Evolutionary conservation across 2,888 invertebrate genomes (phyloP), one percentile per base, ranked within the genome.

Genomic region (Bimastos eiseni): DNA sequence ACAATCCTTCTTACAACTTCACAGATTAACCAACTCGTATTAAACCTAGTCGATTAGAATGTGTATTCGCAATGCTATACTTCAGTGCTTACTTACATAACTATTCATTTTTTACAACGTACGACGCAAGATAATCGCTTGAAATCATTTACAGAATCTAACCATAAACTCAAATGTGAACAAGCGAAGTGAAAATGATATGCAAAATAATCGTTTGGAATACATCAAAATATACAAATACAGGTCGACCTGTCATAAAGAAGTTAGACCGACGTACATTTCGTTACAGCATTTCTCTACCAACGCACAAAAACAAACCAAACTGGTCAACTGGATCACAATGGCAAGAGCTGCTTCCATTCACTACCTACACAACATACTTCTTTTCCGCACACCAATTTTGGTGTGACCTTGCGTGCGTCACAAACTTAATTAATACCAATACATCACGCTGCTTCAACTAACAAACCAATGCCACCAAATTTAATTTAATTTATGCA

Each of bases 131-230:
- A 70, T n/a, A 70, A 70, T 70, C 70, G 13, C 70, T n/a, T 11
- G n/a, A 70, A 70, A 70, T n/a, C 70, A 70, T n/a, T 70, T n/a
- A n/a, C n/a, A 70, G 70, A 70, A 70, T 70, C 70, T n/a, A 70
- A n/a, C n/a, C n/a, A 70, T 70, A 70, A 70, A 70, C 70, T 70
- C n/a, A 70, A n/a, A n/a, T 70, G n/a, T 13, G 3, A 70, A 70
- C 70, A n/a, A 8, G n/a, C 30, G 17, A 5, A 70, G 11, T 70
- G 0, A n/a, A 70, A 70, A 70, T n/a, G 70, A 70, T 70, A 70
- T 70, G 70, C 70, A 70, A 70, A 70, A 70, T 70, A 70, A 70
- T 70, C 70, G n/a, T 70, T n/a, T 70, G 70, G 70, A 70, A 70
- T 8, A 70, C n/a, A 17, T 70, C 70, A 70, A n/a, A 70, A 70